Percentiles rank a stretch among this genome's conserved stretches.
Evolutionary conservation across 2,113 vertebrate genomes (phyloP).

Genomic region (Elachura formosa): DNA sequence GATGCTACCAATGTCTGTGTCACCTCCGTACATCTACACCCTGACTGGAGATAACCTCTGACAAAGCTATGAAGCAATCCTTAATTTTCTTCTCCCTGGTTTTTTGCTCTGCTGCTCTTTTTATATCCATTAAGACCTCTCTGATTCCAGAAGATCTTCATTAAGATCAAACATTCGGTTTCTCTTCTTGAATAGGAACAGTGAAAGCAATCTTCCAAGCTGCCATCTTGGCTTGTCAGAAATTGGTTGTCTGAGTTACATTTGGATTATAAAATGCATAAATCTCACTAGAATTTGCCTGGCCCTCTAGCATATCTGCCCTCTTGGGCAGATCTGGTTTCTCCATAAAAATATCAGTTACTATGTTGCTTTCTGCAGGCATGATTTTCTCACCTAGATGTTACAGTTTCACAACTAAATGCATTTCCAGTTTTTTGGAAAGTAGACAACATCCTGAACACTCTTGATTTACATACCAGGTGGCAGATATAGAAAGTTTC

Average conservation of each 20-base stretch:
- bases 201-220: neutral
- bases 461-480: neutral
- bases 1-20: neutral
- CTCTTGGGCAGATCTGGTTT: neutral
- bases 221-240: neutral
- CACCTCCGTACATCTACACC: neutral
- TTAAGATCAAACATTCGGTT: neutral
- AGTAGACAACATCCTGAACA: neutral
- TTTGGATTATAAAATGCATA: neutral
- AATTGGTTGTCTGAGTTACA: neutral
- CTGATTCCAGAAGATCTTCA: neutral
- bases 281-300: neutral
- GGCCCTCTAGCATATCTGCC: neutral
- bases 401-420: constrained; percentile 7
- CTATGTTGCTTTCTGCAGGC: neutral
- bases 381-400: constrained; percentile 9
- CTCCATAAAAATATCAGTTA: neutral
- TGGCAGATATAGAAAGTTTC: neutral
- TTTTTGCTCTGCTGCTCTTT: neutral
- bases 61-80: neutral
- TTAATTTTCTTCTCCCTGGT: neutral
- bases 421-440: constrained; percentile 31
- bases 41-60: neutral
- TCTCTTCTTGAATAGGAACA: neutral
- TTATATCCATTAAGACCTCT: neutral